Percentiles rank a stretch among this genome's conserved stretches.
Evolutionary conservation across 2,888 invertebrate genomes (phyloP).

Genomic region (Cinara cedri): DNA sequence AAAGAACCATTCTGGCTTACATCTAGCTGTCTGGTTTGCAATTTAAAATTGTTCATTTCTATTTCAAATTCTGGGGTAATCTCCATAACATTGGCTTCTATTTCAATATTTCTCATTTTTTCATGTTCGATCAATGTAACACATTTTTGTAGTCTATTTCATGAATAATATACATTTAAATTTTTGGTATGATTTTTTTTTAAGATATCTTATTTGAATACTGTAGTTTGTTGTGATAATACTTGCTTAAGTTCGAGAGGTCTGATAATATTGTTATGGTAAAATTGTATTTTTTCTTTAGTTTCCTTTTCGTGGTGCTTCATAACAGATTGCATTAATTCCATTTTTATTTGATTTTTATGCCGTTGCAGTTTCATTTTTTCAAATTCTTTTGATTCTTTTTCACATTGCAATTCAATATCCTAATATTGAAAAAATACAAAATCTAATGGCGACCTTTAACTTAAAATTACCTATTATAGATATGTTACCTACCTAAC

Average conservation of each 20-base stretch:
- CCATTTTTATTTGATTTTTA: not conserved
- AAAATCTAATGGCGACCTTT: too few relatives aligned
- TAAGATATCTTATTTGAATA: not conserved
- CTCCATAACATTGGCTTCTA: not conserved
- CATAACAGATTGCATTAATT: slow-evolving; percentile 15
- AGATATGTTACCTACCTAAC: not conserved
- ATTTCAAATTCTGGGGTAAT: not conserved
- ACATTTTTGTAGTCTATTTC: slow-evolving; percentile 19
- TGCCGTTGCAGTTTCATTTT: not conserved
- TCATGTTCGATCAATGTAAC: not conserved
- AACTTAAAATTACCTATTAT: not conserved
- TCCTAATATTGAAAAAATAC: not conserved
- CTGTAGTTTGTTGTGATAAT: not conserved
- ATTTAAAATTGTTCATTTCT: not conserved
- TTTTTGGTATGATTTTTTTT: too few relatives aligned
- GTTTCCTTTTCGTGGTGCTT: slow-evolving; percentile 1
- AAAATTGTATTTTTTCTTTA: slow-evolving; percentile 41
- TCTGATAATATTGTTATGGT: slow-evolving; percentile 2
- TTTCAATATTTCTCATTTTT: not conserved
- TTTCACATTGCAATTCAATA: slow-evolving; percentile 13
- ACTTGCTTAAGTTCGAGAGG: slow-evolving; percentile 37
- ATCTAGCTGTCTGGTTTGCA: slow-evolving; percentile 1
- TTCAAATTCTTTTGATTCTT: slow-evolving; percentile 12
- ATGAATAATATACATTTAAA: too few relatives aligned
- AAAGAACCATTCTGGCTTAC: too few relatives aligned